These are phyloP conservation scores for Eupithecia exiguata DNA, from an alignment of 2,888 invertebrate species.

Conservation along the genomic window DNA sequence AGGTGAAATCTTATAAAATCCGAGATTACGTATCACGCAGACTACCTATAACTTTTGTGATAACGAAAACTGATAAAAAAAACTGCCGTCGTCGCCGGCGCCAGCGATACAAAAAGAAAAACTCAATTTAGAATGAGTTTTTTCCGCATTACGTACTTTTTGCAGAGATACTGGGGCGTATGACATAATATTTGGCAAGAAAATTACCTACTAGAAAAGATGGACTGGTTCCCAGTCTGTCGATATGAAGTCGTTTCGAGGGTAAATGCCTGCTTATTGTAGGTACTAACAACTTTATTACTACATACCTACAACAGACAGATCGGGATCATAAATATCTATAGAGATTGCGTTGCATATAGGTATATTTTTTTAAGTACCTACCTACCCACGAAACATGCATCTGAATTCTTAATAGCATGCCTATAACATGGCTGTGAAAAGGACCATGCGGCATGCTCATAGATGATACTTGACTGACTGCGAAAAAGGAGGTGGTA, in stretches of 20 bases:
- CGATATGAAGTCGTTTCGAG: neutral
- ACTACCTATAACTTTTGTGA: neutral
- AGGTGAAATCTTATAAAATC: neutral
- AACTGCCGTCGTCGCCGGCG: constrained; percentile 1
- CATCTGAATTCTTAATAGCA: too few relatives aligned
- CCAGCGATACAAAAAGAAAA: neutral
- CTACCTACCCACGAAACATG: too few relatives aligned
- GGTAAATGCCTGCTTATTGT: neutral
- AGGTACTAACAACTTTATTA: too few relatives aligned
- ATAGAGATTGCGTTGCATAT: too few relatives aligned
- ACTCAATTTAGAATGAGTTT: neutral
- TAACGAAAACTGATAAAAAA: constrained; percentile 5
- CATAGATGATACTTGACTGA: too few relatives aligned
- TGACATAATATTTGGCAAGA: constrained; percentile 10
- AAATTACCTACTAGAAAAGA: neutral
- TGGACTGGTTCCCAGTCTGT: neutral
- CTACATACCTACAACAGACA: too few relatives aligned
- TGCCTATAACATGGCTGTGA: too few relatives aligned
- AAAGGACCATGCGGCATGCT: too few relatives aligned
- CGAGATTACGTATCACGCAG: neutral
- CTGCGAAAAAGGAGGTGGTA: too few relatives aligned
- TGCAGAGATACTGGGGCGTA: neutral
- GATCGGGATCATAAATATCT: too few relatives aligned
- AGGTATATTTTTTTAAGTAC: too few relatives aligned
- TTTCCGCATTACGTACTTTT: constrained; percentile 7